phyloP scores from a whole-genome alignment of 2,888 invertebrate species.

The Zeuzera pyrina region DNA sequence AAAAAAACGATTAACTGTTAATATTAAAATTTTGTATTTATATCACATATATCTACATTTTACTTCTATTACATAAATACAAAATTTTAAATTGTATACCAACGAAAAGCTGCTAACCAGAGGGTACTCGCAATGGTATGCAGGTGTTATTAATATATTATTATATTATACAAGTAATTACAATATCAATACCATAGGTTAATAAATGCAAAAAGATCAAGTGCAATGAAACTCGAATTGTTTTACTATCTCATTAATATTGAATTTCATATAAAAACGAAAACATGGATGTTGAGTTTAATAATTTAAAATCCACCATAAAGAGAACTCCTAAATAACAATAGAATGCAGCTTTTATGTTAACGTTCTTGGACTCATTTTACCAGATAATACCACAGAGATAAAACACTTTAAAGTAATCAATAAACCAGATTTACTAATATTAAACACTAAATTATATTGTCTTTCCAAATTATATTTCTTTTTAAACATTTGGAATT shows the following conservation, averaged over 20 bases:
- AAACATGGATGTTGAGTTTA: slow-evolving; percentile 36
- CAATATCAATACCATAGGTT: slow-evolving; percentile 73
- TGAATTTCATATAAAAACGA: slow-evolving; percentile 50
- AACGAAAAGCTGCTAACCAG: slow-evolving; percentile 71
- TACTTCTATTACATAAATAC: slow-evolving; percentile 73
- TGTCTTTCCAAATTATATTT: slow-evolving; percentile 68
- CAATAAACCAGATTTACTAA: slow-evolving; percentile 70
- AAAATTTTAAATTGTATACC: slow-evolving; percentile 70
- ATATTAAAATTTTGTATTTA: slow-evolving; percentile 74
- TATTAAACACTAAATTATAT: slow-evolving; percentile 71
- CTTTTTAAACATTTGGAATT: slow-evolving; percentile 53
- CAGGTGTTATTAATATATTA: slow-evolving; percentile 65
- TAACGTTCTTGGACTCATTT: slow-evolving; percentile 45
- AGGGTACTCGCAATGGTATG: slow-evolving; percentile 67
- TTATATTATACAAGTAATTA: slow-evolving; percentile 72
- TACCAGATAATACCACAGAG: slow-evolving; percentile 54
- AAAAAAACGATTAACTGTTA: slow-evolving; percentile 61
- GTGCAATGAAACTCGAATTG: slow-evolving; percentile 65
- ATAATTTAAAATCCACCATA: slow-evolving; percentile 44
- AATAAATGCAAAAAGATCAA: slow-evolving; percentile 75
- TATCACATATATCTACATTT: slow-evolving; percentile 73
- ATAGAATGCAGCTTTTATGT: slow-evolving; percentile 26
- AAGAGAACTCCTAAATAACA: slow-evolving; percentile 40
- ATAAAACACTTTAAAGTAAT: slow-evolving; percentile 70
- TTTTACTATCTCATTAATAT: slow-evolving; percentile 46